Percentiles rank a stretch among this genome's conserved stretches.
phyloP scores from a whole-genome alignment of 1,140 invertebrate species.

The Drosophila simulans region DNA sequence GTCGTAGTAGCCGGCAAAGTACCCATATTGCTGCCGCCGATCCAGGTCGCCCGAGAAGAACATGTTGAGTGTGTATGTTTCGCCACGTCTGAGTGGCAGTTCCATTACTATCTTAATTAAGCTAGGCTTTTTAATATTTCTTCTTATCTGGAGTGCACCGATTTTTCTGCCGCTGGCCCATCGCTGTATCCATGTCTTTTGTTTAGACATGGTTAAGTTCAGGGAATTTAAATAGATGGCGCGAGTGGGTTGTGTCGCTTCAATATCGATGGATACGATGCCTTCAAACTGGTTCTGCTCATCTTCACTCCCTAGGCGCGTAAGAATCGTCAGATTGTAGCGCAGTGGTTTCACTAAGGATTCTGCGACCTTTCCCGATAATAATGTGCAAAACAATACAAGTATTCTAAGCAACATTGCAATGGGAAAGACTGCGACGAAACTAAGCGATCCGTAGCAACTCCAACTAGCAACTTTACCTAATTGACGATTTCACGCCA shows the following conservation, averaged over 20 bases:
- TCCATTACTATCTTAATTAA: background rate
- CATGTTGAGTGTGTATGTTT: constrained; percentile 7
- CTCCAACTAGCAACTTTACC: background rate
- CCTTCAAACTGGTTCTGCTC: background rate
- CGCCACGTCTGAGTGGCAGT: background rate
- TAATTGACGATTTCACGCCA: background rate
- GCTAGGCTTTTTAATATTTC: background rate
- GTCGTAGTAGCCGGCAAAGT: constrained; percentile 3
- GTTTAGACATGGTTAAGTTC: background rate
- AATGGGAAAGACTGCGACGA: constrained; percentile 2
- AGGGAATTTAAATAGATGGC: background rate
- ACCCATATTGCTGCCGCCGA: background rate
- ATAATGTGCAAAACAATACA: background rate
- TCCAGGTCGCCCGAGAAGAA: background rate
- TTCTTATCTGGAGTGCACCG: background rate
- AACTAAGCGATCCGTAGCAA: too few relatives aligned
- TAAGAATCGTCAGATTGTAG: constrained; percentile 10
- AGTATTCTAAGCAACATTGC: constrained; percentile 1
- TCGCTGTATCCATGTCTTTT: background rate
- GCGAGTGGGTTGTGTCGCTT: background rate
- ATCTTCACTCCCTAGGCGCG: background rate
- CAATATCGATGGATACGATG: constrained; percentile 5
- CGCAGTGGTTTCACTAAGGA: background rate
- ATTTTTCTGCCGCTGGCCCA: background rate
- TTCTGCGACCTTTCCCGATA: background rate